Evolutionary conservation across 2,113 vertebrate species (phyloP).

Genomic region (Crocuta crocuta): DNA sequence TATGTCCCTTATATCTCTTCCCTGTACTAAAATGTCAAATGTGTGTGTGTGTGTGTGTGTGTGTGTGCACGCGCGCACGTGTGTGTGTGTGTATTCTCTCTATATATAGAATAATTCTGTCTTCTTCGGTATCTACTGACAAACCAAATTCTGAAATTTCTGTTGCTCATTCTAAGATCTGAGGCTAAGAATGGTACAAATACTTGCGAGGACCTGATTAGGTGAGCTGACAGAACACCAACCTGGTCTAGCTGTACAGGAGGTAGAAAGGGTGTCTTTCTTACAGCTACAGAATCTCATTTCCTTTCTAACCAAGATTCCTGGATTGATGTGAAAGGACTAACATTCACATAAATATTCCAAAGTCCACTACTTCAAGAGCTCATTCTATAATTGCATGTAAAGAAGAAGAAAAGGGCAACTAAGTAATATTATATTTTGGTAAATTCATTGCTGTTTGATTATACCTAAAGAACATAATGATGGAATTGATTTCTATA

Average conservation of each 20-base stretch:
- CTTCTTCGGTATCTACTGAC: background rate
- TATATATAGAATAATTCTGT: background rate
- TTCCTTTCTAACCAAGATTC: background rate
- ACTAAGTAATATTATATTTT: background rate
- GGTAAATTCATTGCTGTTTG: background rate
- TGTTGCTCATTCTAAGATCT: background rate
- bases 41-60: too few species aligned
- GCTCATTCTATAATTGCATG: background rate
- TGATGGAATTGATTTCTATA: background rate
- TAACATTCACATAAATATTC: background rate
- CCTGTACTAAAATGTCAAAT: too few species aligned
- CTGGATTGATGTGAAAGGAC: background rate
- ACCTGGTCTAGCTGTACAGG: background rate
- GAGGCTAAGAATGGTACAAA: background rate
- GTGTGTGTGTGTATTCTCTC: too few species aligned
- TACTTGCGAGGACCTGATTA: background rate
- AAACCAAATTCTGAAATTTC: slow-evolving; percentile 23
- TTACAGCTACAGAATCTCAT: background rate
- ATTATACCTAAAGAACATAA: background rate
- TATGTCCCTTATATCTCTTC: background rate
- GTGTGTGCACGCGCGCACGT: too few species aligned
- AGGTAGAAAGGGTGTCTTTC: background rate
- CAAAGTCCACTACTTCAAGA: background rate
- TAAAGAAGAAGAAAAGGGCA: background rate
- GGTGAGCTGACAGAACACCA: background rate